Evolutionary conservation across 2,113 vertebrate species (phyloP).

Genomic region (Astur gentilis): DNA sequence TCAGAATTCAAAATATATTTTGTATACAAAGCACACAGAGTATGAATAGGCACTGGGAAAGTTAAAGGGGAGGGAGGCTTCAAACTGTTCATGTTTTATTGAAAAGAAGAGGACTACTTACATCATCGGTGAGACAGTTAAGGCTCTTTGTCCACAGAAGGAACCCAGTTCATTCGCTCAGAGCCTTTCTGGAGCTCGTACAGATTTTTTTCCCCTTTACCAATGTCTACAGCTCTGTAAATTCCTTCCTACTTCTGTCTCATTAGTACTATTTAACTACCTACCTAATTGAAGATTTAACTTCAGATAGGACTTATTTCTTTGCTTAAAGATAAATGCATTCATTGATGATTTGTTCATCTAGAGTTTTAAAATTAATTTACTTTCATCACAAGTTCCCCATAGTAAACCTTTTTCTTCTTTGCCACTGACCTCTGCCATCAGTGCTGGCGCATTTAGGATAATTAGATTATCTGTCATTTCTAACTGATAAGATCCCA

Average conservation of each 20-base stretch:
- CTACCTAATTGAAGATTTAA: background rate
- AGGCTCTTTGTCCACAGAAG: background rate
- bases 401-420: background rate
- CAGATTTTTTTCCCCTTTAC: background rate
- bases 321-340: background rate
- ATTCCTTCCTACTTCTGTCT: background rate
- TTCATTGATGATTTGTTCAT: background rate
- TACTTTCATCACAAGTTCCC: background rate
- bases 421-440: background rate
- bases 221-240: background rate
- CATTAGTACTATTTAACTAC: background rate
- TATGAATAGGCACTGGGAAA: background rate
- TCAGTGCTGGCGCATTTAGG: background rate
- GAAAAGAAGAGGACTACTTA: background rate
- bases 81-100: background rate
- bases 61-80: background rate
- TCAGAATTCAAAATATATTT: background rate
- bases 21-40: background rate
- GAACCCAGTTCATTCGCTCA: background rate
- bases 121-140: rapidly evolving
- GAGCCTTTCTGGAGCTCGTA: background rate
- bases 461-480: background rate
- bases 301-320: background rate
- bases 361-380: background rate
- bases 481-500: background rate